Percentiles rank a stretch among this genome's conserved stretches.
Evolutionary conservation across 2,113 vertebrate species (phyloP).

Genomic region (Ictidomys tridecemlineatus): DNA sequence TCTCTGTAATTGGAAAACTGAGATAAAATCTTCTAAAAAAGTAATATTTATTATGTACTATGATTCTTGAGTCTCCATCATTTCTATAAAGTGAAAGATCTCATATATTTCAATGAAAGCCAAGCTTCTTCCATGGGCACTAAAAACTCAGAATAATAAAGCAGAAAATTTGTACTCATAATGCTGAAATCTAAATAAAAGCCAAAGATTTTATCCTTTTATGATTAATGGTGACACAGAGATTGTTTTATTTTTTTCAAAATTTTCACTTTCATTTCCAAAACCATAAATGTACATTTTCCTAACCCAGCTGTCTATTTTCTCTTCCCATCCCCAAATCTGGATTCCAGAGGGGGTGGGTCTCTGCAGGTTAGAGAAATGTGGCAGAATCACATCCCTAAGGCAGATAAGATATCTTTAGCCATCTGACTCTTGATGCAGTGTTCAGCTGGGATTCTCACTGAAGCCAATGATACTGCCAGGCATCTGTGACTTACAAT

Average conservation of each 20-base stretch:
- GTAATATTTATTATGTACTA: background rate
- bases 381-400: background rate
- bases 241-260: background rate
- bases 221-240: slow-evolving; percentile 34
- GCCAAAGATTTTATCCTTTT: slow-evolving; percentile 24
- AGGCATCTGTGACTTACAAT: background rate
- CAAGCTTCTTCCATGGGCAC: background rate
- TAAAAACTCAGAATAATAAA: slow-evolving; percentile 55
- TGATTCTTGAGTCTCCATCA: background rate
- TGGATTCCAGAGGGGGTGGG: background rate
- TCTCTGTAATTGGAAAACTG: slow-evolving; percentile 12
- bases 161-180: slow-evolving; percentile 27
- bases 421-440: background rate
- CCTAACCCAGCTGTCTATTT: background rate
- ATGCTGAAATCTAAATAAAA: slow-evolving; percentile 36
- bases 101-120: slow-evolving; percentile 12
- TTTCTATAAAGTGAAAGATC: slow-evolving; percentile 50
- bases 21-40: slow-evolving; percentile 46
- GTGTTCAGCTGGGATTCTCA: background rate
- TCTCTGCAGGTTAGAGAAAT: background rate
- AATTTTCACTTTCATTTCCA: background rate
- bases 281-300: background rate
- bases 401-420: background rate
- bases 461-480: background rate
- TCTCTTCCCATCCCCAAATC: background rate